Evolutionary conservation across 2,888 invertebrate genomes (phyloP), one percentile per base, ranked within the genome.

Genomic region (Cenopis cana): DNA sequence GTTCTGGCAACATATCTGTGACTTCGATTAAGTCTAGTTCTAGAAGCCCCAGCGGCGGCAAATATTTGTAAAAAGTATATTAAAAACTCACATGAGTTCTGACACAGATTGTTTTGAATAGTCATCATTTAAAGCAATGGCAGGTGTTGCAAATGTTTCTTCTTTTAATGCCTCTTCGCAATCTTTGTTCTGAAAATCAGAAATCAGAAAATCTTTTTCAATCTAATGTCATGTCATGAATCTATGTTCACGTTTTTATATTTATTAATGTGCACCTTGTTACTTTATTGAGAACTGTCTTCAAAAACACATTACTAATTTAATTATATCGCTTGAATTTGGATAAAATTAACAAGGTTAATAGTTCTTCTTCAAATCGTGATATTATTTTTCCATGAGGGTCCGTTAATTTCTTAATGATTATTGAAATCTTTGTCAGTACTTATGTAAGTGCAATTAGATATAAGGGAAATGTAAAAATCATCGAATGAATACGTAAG

Each of bases 11-110:
- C 66, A 90, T 94, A 69, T 94, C 95, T 4, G 94, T 95, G 0
- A 95, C 95, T n/a, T 95, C 95, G 0, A 95, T 95, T 59, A 94
- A 95, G 75, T 94, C 89, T 78, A 95, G 94, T 78, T 95, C 95
- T 14, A 93, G 85, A 78, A 93, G 92, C 80, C 94, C 94, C 0
- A 94, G 94, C 73, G 94, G 94, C 17, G 94, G 94, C 18, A 89
- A 88, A 79, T 76, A 89, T 76, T 84, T 75, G 55, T 76, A 71
- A 74, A 75, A 56, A 74, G 12, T 17, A 61, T 54, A 55, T 60
- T 29, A 33, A 64, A 62, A 9, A 52, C 49, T 36, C 46, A 56
- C 66, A 59, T 33, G 33, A 57, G 52, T 50, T 14, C 50, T 68
- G 38, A 60, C 33, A 52, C 60, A 18, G 18, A 60, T 60, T 41